Base-by-base conservation (phyloP, 2,797 vertebrate genomes). In the Gambelia wislizenii region DNA sequence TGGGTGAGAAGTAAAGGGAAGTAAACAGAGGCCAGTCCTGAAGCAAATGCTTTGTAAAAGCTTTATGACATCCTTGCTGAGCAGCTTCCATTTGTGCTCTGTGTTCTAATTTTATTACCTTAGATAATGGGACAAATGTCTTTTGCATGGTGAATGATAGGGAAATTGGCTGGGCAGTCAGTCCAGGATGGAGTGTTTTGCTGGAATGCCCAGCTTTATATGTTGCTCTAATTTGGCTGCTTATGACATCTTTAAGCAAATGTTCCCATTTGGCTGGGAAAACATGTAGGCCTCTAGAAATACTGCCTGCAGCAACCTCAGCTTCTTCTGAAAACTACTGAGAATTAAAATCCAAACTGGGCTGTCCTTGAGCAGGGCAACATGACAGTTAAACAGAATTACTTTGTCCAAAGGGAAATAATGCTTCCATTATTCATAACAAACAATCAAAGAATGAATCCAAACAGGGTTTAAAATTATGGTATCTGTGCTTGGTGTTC, bases 31-130 rank as follows among this genome's bases (percentile, higher is more conserved):
- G 54, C 69, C 69, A 1, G 0, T 1, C 16, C 22, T 87, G 67
- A 85, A 84, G 67, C 25, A 85, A 89, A 47, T 76, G 72, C n/a
- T 61, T 84, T 86, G 4, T 39, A 82, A 87, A 59, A 87, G 79
- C 56, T 82, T 86, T 89, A 82, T 82, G 89, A 54, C 36, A 22
- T 82, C n/a, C 42, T 86, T 86, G n/a, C 83, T 93, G 54, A 16
- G 59, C 88, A 76, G 59, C 67, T 89, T 94, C 27, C 1, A 87
- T 92, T 92, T 92, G 13, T 2, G 88, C 44, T 83, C 52, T 90
- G 9, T 86, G 59, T 89, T 20, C 44, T 76, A 27, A 4, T 33
- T 59, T 82, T 85, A 72, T 78, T 76, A 74, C 25, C 16, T 88
- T n/a, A 2, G 18, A 84, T 92, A 91, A 87, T 79, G 75, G 79